Evolutionary conservation across 2,797 vertebrate genomes (phyloP).

Genomic region (Sebastes minor): DNA sequence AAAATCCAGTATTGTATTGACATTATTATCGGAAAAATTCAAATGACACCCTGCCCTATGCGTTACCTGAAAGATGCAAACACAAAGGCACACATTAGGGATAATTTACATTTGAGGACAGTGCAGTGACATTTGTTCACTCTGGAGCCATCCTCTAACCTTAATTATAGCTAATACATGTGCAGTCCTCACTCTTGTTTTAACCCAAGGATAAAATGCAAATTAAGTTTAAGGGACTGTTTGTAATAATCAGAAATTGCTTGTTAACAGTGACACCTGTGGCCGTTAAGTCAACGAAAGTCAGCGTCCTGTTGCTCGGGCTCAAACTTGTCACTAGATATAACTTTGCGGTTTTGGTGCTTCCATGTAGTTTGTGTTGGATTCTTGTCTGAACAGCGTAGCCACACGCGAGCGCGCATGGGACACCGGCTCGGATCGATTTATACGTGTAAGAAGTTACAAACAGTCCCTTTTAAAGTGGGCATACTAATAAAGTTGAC

Average conservation of each 20-base stretch:
- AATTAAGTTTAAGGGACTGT: background rate
- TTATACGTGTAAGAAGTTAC: no score
- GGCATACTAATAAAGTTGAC: background rate
- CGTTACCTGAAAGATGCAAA: background rate
- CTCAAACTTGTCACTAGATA: no score
- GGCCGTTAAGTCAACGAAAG: no score
- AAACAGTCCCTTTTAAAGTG: background rate
- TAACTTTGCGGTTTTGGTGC: no score
- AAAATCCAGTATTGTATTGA: background rate
- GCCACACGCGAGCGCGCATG: accelerated
- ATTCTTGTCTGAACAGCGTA: no score
- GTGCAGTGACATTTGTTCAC: background rate
- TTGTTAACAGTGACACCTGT: no score
- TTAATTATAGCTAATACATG: background rate
- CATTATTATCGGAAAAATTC: background rate
- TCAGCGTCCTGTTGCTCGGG: no score
- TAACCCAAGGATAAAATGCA: background rate
- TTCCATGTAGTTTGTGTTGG: no score
- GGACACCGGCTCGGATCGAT: accelerated
- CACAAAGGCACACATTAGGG: background rate
- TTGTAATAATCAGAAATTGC: no score
- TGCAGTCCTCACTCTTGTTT: background rate
- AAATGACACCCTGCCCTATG: background rate
- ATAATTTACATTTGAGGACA: background rate
- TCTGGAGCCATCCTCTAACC: background rate